Percentiles rank a stretch among this genome's conserved stretches.
Conservation (phyloP, 2,888 invertebrate genomes). For the Pristionchus maxplancki region DNA sequence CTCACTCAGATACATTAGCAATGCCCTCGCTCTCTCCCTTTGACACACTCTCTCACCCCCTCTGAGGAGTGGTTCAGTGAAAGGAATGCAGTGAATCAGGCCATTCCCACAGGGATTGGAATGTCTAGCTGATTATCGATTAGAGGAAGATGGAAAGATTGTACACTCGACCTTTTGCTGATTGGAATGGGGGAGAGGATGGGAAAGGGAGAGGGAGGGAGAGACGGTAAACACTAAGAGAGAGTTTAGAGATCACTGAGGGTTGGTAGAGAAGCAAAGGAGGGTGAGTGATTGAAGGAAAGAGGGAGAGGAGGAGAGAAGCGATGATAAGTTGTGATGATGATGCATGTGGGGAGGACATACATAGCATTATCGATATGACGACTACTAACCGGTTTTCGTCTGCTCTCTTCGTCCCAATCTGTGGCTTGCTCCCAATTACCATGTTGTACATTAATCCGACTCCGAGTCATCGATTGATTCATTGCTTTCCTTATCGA, state of each 20-base stretch:
- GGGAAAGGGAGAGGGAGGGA: not conserved
- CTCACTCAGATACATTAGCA: slow-evolving; percentile 7
- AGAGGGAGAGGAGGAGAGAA: not conserved
- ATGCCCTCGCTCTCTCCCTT: not conserved
- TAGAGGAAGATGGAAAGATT: not conserved
- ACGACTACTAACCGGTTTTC: slow-evolving; percentile 43
- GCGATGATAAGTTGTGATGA: slow-evolving; percentile 32
- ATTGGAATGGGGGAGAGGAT: slow-evolving; percentile 12
- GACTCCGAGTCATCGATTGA: not conserved
- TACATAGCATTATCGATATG: slow-evolving; percentile 44
- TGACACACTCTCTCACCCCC: not conserved
- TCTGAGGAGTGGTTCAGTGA: too few relatives aligned
- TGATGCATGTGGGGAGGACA: slow-evolving; percentile 28
- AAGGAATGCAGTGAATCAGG: not conserved
- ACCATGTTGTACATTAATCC: not conserved
- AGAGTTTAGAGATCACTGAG: slow-evolving; percentile 1
- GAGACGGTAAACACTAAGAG: slow-evolving; percentile 27
- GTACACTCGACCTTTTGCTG: slow-evolving; percentile 41
- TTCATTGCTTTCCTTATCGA: not conserved
- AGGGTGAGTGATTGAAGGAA: not conserved
- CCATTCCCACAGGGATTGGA: not conserved
- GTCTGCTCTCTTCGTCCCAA: not conserved
- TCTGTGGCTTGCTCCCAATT: slow-evolving; percentile 17
- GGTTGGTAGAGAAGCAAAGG: not conserved
- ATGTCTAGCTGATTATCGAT: slow-evolving; percentile 12